Conservation (phyloP, 2,888 invertebrate species). For the Microchrysa polita region DNA sequence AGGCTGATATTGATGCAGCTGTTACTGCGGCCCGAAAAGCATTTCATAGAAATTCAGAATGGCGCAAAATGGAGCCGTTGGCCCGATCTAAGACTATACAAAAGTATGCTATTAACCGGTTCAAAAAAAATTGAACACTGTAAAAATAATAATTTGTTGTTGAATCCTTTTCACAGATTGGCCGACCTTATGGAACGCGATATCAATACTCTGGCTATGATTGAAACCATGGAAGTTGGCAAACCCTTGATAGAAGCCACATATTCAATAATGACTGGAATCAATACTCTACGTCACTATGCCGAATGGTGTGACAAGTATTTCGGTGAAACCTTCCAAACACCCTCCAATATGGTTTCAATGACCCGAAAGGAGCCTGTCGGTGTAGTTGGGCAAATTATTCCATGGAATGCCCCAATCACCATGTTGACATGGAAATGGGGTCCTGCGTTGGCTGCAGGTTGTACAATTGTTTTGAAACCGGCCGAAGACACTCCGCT, state of each 20-base stretch:
- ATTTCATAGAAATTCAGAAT: conserved; percentile 66
- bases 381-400: conserved; percentile 82
- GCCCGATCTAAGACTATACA: conserved; percentile 77
- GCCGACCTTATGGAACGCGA: conserved; percentile 84
- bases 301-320: conserved; percentile 90
- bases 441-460: conserved; percentile 71
- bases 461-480: conserved; percentile 81
- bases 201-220: conserved; percentile 73
- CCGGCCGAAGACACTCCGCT: conserved; percentile 88
- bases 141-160: conserved; percentile 2
- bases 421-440: conserved; percentile 87
- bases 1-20: conserved; percentile 84
- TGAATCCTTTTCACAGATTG: conserved; percentile 65
- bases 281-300: conserved; percentile 71
- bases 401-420: conserved; percentile 86
- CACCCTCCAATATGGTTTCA: conserved; percentile 73
- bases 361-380: conserved; percentile 78
- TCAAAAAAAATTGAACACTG: too few species aligned
- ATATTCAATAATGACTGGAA: conserved; percentile 66
- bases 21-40: conserved; percentile 84
- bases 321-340: conserved; percentile 85
- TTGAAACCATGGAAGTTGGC: conserved; percentile 85
- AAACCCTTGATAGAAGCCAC: conserved; percentile 72
- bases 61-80: conserved; percentile 83
- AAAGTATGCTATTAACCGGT: too few species aligned